These are phyloP conservation scores for Drosophila rellima DNA, from an alignment of 2,888 invertebrate genomes.

Conservation along the genomic window DNA sequence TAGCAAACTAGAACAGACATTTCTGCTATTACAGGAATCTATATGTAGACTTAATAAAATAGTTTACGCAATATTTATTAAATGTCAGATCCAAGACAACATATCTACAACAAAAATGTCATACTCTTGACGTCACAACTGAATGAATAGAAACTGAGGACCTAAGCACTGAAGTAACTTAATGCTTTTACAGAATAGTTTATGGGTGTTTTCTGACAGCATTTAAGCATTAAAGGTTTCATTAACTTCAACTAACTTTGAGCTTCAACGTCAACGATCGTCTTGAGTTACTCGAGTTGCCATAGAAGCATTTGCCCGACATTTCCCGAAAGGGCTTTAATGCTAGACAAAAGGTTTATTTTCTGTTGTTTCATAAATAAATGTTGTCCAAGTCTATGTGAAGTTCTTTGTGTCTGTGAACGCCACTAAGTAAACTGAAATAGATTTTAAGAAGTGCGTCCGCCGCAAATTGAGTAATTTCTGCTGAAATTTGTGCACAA, in stretches of 20 bases:
- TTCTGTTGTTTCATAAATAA: not conserved
- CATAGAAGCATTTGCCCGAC: slow-evolving; percentile 10
- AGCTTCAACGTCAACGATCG: not conserved
- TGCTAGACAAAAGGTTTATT: slow-evolving; percentile 8
- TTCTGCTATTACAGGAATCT: not conserved
- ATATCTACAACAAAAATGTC: no score
- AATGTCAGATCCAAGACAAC: no score
- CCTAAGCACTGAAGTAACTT: not conserved
- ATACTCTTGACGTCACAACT: not conserved
- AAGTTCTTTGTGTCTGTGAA: not conserved
- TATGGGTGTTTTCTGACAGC: not conserved
- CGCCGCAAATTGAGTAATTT: slow-evolving; percentile 25
- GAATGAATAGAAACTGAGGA: not conserved
- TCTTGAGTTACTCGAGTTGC: slow-evolving; percentile 7
- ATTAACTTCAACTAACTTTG: slow-evolving; percentile 4
- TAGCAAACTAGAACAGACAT: slow-evolving; percentile 4
- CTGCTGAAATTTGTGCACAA: slow-evolving; percentile 33
- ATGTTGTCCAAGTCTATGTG: not conserved
- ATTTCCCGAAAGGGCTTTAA: not conserved
- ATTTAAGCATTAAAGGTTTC: not conserved
- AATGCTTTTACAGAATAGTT: slow-evolving; percentile 4
- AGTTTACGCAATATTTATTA: not conserved
- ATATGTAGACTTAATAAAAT: not conserved
- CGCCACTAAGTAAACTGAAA: not conserved
- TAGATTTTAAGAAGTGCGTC: slow-evolving; percentile 12